Conservation (phyloP, 1,140 invertebrate species). For the Sycophaga agraensis region DNA sequence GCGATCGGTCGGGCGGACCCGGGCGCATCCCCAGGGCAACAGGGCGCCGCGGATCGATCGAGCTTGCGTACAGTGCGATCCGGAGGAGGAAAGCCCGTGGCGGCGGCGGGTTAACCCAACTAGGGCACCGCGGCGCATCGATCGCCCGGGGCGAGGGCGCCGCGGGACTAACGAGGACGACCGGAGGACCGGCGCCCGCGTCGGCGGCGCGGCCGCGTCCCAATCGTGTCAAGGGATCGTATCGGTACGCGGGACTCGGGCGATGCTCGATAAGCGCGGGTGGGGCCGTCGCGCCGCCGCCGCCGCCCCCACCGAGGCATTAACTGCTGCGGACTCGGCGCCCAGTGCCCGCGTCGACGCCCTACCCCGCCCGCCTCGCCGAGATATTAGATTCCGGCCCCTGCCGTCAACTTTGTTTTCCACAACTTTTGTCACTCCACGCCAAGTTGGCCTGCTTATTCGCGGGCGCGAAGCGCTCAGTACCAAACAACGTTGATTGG, state of each 20-base stretch:
- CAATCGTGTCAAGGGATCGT: slow-evolving; percentile 19
- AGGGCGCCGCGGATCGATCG: no score
- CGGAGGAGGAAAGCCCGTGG: background rate
- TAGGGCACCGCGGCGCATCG: background rate
- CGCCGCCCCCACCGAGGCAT: slow-evolving; percentile 6
- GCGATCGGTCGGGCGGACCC: no score
- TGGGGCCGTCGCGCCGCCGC: no score
- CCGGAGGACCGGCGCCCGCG: no score
- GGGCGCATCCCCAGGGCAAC: no score
- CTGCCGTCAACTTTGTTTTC: slow-evolving; percentile 12
- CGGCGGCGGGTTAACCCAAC: no score
- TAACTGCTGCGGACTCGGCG: slow-evolving; percentile 6
- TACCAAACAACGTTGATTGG: no score
- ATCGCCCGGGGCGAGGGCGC: background rate
- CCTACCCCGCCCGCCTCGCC: background rate
- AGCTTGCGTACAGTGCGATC: no score
- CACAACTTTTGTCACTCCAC: slow-evolving; percentile 4
- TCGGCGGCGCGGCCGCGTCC: no score
- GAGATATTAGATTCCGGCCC: slow-evolving; percentile 15
- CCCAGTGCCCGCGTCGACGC: background rate
- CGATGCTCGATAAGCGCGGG: slow-evolving; percentile 26
- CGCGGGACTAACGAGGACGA: no score
- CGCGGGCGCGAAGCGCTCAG: no score
- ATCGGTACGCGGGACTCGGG: slow-evolving; percentile 1
- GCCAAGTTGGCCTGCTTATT: no score